Evolutionary conservation across 30 jellyfish, hydroid and myxozoan genomes (phyloP).

Genomic region (Aurelia aurita): DNA sequence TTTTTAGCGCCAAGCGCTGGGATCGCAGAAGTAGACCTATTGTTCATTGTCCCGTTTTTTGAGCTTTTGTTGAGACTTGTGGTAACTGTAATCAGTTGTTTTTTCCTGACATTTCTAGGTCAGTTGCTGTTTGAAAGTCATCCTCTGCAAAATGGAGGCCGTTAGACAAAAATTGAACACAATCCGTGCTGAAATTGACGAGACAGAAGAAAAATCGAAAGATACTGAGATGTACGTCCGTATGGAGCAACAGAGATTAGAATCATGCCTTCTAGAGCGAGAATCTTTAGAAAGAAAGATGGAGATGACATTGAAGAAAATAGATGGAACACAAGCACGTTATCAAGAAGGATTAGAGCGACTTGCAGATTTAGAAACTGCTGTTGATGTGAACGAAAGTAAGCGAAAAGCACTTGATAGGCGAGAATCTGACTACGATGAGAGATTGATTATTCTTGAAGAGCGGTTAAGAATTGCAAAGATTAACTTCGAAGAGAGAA

Average conservation of each 20-base stretch:
- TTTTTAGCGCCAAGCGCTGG: too few species aligned
- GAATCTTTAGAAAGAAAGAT: conserved; percentile 69
- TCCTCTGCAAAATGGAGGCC: conserved; percentile 65
- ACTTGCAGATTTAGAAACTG: conserved; percentile 62
- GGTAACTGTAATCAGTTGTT: too few species aligned
- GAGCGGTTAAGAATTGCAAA: conserved; percentile 67
- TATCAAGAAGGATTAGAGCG: conserved; percentile 63
- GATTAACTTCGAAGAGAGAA: conserved; percentile 68
- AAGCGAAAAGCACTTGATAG: conserved; percentile 82
- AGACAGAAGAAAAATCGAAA: conserved; percentile 65
- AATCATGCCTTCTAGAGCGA: conserved; percentile 74
- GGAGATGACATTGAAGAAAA: conserved; percentile 47
- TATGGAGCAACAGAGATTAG: conserved; percentile 67
- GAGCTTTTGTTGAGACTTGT: too few species aligned
- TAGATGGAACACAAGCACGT: conserved; percentile 69
- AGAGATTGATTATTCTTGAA: conserved; percentile 56
- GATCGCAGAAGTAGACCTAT: too few species aligned
- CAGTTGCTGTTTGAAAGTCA: too few species aligned
- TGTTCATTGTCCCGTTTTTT: too few species aligned
- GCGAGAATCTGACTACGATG: conserved; percentile 80
- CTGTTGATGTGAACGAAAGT: conserved; percentile 83
- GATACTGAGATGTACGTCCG: conserved; percentile 43
- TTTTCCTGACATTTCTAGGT: too few species aligned
- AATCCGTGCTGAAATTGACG: conserved; percentile 66
- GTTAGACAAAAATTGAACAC: conserved; percentile 69